These are phyloP conservation scores for Hyppa rectilinea DNA, from an alignment of 2,888 invertebrate genomes.

Conservation along the genomic window DNA sequence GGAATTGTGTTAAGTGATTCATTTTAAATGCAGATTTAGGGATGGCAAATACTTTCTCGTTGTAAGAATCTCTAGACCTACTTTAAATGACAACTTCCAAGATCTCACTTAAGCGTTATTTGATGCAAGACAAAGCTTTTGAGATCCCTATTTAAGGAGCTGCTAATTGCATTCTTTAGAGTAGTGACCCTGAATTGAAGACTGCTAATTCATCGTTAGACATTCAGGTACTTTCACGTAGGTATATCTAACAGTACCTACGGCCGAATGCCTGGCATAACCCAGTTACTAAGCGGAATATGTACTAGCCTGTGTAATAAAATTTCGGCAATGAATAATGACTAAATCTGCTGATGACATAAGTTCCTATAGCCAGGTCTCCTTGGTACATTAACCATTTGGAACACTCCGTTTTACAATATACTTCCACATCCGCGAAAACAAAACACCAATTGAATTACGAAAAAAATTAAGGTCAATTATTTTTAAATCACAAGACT, in stretches of 20 bases:
- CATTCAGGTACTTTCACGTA: slow-evolving; percentile 49
- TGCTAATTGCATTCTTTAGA: slow-evolving; percentile 40
- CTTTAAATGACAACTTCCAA: slow-evolving; percentile 5
- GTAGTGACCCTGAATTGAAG: slow-evolving; percentile 40
- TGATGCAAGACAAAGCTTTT: slow-evolving; percentile 21
- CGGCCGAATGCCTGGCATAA: background rate
- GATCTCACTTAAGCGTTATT: slow-evolving; percentile 31
- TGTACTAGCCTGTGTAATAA: background rate
- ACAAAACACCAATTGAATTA: slow-evolving; percentile 54
- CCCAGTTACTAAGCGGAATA: background rate
- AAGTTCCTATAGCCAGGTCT: background rate
- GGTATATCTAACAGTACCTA: background rate
- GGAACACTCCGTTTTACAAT: slow-evolving; percentile 27
- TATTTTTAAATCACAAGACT: slow-evolving; percentile 53
- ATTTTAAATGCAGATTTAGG: background rate
- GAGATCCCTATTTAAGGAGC: slow-evolving; percentile 14
- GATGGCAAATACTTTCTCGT: background rate
- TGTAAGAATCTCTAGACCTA: background rate
- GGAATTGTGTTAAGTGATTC: background rate
- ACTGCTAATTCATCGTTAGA: slow-evolving; percentile 49
- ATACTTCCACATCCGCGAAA: slow-evolving; percentile 41
- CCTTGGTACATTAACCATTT: slow-evolving; percentile 25
- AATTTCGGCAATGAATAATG: background rate
- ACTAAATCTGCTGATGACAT: slow-evolving; percentile 7
- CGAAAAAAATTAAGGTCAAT: slow-evolving; percentile 57